phyloP scores from a whole-genome alignment of 2,113 vertebrate genomes.

The Amphiprion ocellaris region DNA sequence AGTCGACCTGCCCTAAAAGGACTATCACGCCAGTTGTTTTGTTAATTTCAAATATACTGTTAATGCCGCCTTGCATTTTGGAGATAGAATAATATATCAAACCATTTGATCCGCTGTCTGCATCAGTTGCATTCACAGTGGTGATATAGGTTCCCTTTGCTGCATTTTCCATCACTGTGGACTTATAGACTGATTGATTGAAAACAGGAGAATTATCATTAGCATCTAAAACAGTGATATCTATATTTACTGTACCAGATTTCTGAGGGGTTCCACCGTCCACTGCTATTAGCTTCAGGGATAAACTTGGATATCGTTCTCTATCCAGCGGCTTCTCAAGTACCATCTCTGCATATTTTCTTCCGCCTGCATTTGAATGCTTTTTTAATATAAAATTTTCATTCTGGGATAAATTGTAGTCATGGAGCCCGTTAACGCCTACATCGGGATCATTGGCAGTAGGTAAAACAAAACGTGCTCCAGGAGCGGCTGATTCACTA shows the following conservation, averaged over 20 bases:
- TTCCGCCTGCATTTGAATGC: slow-evolving; percentile 71
- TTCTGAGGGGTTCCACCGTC: slow-evolving; percentile 74
- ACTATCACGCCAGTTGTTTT: slow-evolving; percentile 10
- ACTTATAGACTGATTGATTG: slow-evolving; percentile 62
- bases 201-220: slow-evolving; percentile 77
- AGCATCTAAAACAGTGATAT: slow-evolving; percentile 51
- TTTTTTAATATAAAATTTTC: slow-evolving; percentile 75
- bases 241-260: slow-evolving; percentile 72
- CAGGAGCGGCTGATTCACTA: slow-evolving; percentile 56
- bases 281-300: slow-evolving; percentile 66
- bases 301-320: slow-evolving; percentile 47
- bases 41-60: slow-evolving; percentile 18
- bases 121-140: slow-evolving; percentile 62
- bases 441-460: slow-evolving; percentile 80
- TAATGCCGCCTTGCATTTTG: not conserved
- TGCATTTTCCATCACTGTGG: slow-evolving; percentile 61
- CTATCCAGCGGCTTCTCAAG: slow-evolving; percentile 82
- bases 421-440: slow-evolving; percentile 77
- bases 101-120: slow-evolving; percentile 60
- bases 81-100: slow-evolving; percentile 37
- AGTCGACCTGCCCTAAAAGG: slow-evolving; percentile 19
- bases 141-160: slow-evolving; percentile 18
- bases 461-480: slow-evolving; percentile 84
- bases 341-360: slow-evolving; percentile 74
- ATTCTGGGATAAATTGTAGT: slow-evolving; percentile 79